Base-by-base conservation (phyloP, 2,797 vertebrate species). In the Cuniculus paca region DNA sequence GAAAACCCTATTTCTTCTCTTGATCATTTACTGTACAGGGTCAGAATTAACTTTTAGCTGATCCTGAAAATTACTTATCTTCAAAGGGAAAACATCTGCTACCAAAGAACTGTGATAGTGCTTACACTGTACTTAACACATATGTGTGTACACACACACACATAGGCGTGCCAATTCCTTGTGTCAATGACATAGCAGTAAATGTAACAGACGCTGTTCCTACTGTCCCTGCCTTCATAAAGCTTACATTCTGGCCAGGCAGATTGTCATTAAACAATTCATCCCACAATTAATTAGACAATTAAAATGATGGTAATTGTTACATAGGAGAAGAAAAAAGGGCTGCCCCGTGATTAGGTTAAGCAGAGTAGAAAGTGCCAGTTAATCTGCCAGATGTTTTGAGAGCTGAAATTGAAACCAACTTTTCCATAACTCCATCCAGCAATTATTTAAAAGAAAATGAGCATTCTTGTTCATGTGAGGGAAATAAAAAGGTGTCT, bases 201-300 rank as follows among this genome's bases (percentile, higher is more conserved):
- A 84, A 65, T 36, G 22, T 20, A 58, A 60, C n/a, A 81, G 91
- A 81, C 31, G 36, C 26, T 58, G 54, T 80, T 74, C n/a, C 74
- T 42, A 12, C 61, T 42, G 58, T 54, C 50, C 50, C 85, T 77
- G 50, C 63, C 65, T 87, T 81, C 82, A 61, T 8, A 58, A 68
- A 78, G 65, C 60, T 82, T 91, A 84, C 42, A 70, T 88, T 95
- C 92, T 86, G 36, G 28, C 70, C 89, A 68, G n/a, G 36, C 26
- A 52, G 72, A 87, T 74, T 65, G 56, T 78, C 34, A 52, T 85
- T 68, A 90, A 94, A 95, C 78, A 95, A 95, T 86, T 86, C 58
- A 93, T 80, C 86, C 58, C 74, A 92, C 58, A 95, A 85, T 96
- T 91, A 93, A 90, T 91, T 65, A 82, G 65, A 80, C 80, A 96